Percentiles rank a stretch among this genome's conserved stretches.
Evolutionary conservation across 2,888 invertebrate species (phyloP).

Genomic region (Chalcis sispes): DNA sequence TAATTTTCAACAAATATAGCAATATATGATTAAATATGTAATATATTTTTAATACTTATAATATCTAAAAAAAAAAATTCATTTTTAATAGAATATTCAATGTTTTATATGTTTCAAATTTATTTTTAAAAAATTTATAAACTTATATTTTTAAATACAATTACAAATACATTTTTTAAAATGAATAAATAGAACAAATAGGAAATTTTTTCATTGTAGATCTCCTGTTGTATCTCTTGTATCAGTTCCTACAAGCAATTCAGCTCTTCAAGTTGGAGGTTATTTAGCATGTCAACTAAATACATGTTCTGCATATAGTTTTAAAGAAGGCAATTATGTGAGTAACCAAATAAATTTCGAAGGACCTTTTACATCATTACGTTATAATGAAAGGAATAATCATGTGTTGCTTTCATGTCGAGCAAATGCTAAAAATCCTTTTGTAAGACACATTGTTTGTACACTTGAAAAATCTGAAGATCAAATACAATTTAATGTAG

Average conservation of each 20-base stretch:
- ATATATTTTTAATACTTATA: no score
- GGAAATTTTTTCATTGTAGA: constrained; percentile 54
- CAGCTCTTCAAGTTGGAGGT: constrained; percentile 77
- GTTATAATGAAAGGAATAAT: constrained; percentile 81
- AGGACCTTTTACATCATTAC: constrained; percentile 86
- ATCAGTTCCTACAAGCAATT: constrained; percentile 74
- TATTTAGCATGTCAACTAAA: constrained; percentile 86
- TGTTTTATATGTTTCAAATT: not conserved
- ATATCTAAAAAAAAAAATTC: no score
- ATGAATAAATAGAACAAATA: not conserved
- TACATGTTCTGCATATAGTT: constrained; percentile 83
- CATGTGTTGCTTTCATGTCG: constrained; percentile 85
- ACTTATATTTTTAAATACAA: not conserved
- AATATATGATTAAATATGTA: no score
- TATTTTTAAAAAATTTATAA: no score
- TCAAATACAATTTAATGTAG: constrained; percentile 78
- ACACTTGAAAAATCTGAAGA: constrained; percentile 76
- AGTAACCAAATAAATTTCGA: constrained; percentile 79
- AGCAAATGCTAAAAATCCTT: constrained; percentile 79
- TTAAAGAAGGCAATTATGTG: constrained; percentile 69
- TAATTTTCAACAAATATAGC: no score
- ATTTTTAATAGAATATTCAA: not conserved
- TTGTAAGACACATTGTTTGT: constrained; percentile 77
- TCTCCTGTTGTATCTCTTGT: constrained; percentile 85
- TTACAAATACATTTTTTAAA: not conserved